Percentiles rank a stretch among this genome's conserved stretches.
Conservation (phyloP, 2,888 invertebrate species). For the Polydrusus cervinus region DNA sequence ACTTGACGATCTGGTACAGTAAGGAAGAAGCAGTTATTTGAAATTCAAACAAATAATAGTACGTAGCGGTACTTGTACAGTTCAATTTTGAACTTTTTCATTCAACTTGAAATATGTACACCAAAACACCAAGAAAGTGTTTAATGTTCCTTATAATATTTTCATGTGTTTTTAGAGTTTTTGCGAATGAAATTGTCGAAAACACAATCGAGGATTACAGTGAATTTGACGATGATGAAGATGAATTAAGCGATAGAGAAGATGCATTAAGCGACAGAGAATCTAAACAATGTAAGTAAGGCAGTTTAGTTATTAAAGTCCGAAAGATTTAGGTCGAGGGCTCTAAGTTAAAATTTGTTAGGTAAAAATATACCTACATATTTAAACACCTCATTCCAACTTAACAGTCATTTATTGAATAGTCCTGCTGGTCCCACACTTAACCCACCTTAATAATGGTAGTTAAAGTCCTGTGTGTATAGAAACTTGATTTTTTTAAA, state of each 20-base stretch:
- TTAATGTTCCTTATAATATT: background rate
- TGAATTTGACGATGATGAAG: conserved; percentile 21
- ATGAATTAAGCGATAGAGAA: conserved; percentile 18
- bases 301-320: background rate
- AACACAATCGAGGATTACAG: conserved; percentile 28
- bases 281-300: conserved; percentile 35
- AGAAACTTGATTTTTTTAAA: no score
- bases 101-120: background rate
- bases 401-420: no score
- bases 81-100: background rate
- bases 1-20: background rate
- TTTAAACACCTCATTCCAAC: no score
- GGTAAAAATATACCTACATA: no score
- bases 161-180: background rate
- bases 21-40: background rate
- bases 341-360: no score
- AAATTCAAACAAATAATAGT: conserved; percentile 11
- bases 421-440: no score
- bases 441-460: no score
- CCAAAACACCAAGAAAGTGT: background rate
- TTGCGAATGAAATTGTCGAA: background rate
- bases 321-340: background rate
- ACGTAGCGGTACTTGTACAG: conserved; percentile 1
- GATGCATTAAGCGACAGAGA: conserved; percentile 19
- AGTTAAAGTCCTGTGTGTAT: no score